These are phyloP conservation scores for Apocheima hispidaria DNA, from an alignment of 2,888 invertebrate species.

Conservation along the genomic window DNA sequence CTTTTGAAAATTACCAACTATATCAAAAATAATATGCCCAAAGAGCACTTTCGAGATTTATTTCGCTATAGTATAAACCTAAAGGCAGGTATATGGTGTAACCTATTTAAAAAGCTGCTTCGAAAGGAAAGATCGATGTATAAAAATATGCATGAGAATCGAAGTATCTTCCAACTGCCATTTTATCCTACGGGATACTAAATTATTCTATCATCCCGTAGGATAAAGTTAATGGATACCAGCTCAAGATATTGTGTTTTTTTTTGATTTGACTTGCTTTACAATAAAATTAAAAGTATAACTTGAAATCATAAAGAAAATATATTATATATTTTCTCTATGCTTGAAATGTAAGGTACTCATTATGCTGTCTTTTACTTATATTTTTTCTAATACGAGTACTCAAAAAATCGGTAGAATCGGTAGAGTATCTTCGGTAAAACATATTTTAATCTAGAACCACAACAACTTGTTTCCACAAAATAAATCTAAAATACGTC, in stretches of 20 bases:
- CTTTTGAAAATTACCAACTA: conserved; percentile 37
- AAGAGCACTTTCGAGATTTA: conserved; percentile 33
- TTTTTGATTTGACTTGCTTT: background rate
- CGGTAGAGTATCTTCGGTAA: background rate
- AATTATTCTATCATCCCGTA: background rate
- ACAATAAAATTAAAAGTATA: background rate
- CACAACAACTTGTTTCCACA: background rate
- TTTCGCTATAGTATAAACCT: conserved; percentile 24
- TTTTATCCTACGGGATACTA: background rate
- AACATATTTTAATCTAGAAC: background rate
- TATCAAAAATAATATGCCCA: conserved; percentile 44
- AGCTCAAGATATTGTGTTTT: background rate
- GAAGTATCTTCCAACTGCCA: background rate
- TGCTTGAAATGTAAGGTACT: background rate
- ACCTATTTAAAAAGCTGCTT: conserved; percentile 30
- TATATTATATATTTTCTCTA: background rate
- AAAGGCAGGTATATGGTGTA: conserved; percentile 14
- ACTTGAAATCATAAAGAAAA: no score
- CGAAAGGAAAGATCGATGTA: conserved; percentile 28
- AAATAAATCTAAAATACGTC: conserved; percentile 25
- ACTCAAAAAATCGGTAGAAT: background rate
- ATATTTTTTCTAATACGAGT: background rate
- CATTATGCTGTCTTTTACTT: background rate
- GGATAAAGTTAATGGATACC: no score
- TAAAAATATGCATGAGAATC: conserved; percentile 14